These are phyloP conservation scores for Hydractinia echinata DNA, from an alignment of 30 jellyfish, hydroid and myxozoan species.

Conservation along the genomic window DNA sequence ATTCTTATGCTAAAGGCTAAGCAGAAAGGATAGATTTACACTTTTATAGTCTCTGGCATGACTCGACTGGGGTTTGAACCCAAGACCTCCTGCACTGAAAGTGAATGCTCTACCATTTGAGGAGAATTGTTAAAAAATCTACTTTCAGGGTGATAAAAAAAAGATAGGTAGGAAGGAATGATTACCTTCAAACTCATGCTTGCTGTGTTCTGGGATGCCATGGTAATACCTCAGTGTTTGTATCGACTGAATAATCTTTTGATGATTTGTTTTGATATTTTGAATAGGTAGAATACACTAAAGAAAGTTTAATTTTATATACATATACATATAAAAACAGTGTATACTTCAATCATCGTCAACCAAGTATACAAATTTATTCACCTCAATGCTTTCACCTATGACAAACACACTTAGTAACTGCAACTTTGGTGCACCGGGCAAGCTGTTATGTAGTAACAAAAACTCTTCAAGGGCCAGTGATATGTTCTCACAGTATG, in stretches of 20 bases:
- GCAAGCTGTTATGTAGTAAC: constrained; percentile 3
- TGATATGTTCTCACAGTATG: background rate
- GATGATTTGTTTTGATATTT: constrained; percentile 6
- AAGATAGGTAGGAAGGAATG: too few species aligned
- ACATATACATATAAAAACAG: background rate
- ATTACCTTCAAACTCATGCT: constrained; percentile 22
- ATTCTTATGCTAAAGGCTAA: too few species aligned
- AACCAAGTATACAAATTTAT: too few species aligned
- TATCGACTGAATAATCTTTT: background rate
- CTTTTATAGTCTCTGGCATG: too few species aligned
- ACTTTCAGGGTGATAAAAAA: too few species aligned
- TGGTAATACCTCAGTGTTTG: background rate
- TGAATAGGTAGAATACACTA: constrained; percentile 25
- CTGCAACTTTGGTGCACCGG: constrained; percentile 21
- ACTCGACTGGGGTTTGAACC: too few species aligned
- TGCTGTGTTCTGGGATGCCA: background rate
- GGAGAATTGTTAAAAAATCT: too few species aligned
- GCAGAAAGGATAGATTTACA: too few species aligned
- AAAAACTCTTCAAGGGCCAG: constrained; percentile 9
- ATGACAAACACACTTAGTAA: constrained; percentile 18
- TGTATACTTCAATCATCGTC: too few species aligned
- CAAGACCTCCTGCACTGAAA: too few species aligned
- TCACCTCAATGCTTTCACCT: background rate
- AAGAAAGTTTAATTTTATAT: background rate
- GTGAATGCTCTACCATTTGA: too few species aligned